Base-by-base conservation (phyloP, 2,113 vertebrate genomes). In the Dipodomys merriami region DNA sequence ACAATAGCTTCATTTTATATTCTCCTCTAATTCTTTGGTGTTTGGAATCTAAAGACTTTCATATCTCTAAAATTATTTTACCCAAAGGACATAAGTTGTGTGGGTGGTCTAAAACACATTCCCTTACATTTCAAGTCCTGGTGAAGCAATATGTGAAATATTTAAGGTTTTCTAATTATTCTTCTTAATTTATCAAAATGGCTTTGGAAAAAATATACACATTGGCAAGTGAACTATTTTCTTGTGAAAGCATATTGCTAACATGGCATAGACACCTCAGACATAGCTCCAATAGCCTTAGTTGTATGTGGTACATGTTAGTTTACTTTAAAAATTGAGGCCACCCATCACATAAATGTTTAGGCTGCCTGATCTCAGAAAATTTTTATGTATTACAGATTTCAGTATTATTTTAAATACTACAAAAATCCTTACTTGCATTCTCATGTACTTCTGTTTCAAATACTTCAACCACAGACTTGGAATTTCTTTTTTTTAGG, bases 141-240 rank as follows among this genome's bases (percentile, higher is more conserved):
- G 30, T 67, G 49, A 69, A 92, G 44, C 33, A 84, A 71, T 73
- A 72, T 83, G 33, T 16, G 93, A 93, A 91, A 71, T 95, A 83
- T 79, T 78, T 92, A 88, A 93, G 23, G 29, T 79, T 94, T 89
- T 35, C n/a, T 35, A 84, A 81, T 89, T 33, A 87, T 79, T 60
- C 19, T 89, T 92, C 64, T 94, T 86, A 85, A 83, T 77, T 85
- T 88, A 86, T 86, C 33, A 84, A 81, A 86, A 94, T 83, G 29
- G 3, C 11, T 92, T 89, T 81, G 64, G 62, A 29, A 74, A 53
- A 69, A 91, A 79, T n/a, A 73, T 68, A 9, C 35, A 67, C 7
- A 57, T 8, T 86, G 30, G 1, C 33, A 91, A 69, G 22, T 81
- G 0, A 83, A 69, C 4, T 68, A 46, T 71, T 65, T 83, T 91